Evolutionary conservation across 2,113 vertebrate genomes (phyloP).

Genomic region (Mungos mungo): DNA sequence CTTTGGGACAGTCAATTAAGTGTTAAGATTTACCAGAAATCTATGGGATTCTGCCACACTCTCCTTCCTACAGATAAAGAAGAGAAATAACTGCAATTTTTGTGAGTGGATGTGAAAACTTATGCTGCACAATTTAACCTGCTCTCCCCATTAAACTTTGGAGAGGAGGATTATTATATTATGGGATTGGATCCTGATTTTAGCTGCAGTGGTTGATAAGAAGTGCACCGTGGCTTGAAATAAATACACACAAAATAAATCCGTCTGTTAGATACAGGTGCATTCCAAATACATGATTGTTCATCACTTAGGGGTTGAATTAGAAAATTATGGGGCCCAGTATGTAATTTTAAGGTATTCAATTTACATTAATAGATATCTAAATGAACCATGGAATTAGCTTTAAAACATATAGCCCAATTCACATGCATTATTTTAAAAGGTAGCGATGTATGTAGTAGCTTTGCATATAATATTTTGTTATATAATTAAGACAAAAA

Average conservation of each 20-base stretch:
- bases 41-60: background rate
- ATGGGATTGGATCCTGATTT: constrained; percentile 40
- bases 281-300: constrained; percentile 32
- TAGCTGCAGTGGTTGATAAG: background rate
- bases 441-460: background rate
- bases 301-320: constrained; percentile 32
- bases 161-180: constrained; percentile 2
- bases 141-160: background rate
- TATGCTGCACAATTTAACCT: constrained; percentile 25
- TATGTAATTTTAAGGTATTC: constrained; percentile 66
- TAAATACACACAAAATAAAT: constrained; percentile 47
- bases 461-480: constrained; percentile 2
- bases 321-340: constrained; percentile 50
- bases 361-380: constrained; percentile 51
- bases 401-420: constrained; percentile 25
- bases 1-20: background rate
- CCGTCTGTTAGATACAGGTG: background rate
- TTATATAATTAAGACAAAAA: constrained; percentile 23
- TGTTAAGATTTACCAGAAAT: background rate
- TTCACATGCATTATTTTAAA: constrained; percentile 51
- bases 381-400: constrained; percentile 69
- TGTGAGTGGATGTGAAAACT: constrained; percentile 1
- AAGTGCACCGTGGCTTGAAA: constrained; percentile 31
- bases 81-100: constrained; percentile 31
- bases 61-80: background rate